phyloP scores from a whole-genome alignment of 2,797 vertebrate genomes.

The Aplochiton taeniatus region DNA sequence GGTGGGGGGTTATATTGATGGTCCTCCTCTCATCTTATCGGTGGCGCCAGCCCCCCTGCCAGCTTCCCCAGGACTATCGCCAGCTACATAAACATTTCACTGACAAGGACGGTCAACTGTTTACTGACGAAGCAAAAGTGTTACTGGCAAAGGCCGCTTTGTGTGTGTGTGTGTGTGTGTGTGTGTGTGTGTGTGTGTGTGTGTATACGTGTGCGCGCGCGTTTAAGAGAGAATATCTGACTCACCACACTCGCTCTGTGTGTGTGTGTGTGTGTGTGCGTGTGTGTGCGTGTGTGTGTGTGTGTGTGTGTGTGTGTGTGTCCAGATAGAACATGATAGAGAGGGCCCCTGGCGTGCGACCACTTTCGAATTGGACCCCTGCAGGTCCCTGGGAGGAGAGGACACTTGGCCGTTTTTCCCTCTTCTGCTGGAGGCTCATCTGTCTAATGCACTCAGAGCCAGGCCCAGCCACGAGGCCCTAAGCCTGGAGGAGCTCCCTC shows the following conservation, averaged over 20 bases:
- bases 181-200: constrained; percentile 5
- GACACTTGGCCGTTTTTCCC: constrained; percentile 6
- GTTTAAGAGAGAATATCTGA: background rate
- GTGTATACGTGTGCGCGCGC: constrained; percentile 1
- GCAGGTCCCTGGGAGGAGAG: constrained; percentile 35
- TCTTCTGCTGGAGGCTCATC: constrained; percentile 41
- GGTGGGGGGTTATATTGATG: no score
- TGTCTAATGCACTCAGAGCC: constrained; percentile 55
- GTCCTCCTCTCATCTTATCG: constrained; percentile 53
- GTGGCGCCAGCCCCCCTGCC: constrained; percentile 57
- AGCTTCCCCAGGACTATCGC: constrained; percentile 64
- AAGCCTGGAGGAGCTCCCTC: constrained; percentile 9
- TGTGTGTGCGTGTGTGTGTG: constrained; percentile 1
- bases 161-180: constrained; percentile 7
- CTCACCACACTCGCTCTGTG: background rate
- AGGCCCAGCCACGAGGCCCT: constrained; percentile 41
- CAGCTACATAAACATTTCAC: constrained; percentile 80
- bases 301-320: constrained; percentile 2
- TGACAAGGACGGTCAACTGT: constrained; percentile 84
- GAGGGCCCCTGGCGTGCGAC: constrained; percentile 43
- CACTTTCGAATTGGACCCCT: constrained; percentile 49
- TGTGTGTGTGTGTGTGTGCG: constrained; percentile 3
- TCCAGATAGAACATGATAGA: constrained; percentile 33
- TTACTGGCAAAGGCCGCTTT: constrained; percentile 68
- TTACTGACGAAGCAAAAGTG: constrained; percentile 84